Evolutionary conservation across 1,140 invertebrate genomes (phyloP).

Genomic region (Drosophila arawakana): DNA sequence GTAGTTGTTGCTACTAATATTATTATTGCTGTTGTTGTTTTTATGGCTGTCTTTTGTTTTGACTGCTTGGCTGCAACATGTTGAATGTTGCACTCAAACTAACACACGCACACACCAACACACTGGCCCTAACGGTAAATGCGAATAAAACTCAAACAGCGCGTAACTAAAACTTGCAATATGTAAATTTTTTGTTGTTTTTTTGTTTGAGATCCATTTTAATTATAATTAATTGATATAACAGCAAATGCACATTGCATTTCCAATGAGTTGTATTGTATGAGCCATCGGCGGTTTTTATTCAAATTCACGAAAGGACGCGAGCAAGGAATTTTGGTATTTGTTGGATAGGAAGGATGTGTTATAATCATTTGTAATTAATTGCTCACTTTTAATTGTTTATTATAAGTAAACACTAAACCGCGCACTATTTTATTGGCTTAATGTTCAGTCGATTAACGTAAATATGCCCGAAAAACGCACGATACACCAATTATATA

Average conservation of each 20-base stretch:
- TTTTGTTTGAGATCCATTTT: slow-evolving; percentile 15
- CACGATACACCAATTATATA: slow-evolving; percentile 28
- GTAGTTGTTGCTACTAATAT: slow-evolving; percentile 12
- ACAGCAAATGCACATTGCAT: slow-evolving; percentile 31
- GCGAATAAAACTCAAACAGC: slow-evolving; percentile 38
- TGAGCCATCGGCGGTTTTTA: slow-evolving; percentile 20
- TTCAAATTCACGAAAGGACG: slow-evolving; percentile 36
- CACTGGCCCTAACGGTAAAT: slow-evolving; percentile 53
- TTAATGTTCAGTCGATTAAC: slow-evolving; percentile 27
- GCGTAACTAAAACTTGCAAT: slow-evolving; percentile 34
- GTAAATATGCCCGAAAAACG: slow-evolving; percentile 44
- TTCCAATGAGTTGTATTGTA: not conserved
- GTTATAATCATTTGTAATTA: slow-evolving; percentile 3
- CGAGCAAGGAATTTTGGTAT: slow-evolving; percentile 2
- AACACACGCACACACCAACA: slow-evolving; percentile 7
- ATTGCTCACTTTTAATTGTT: slow-evolving; percentile 16
- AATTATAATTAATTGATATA: slow-evolving; percentile 34
- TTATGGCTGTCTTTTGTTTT: slow-evolving; percentile 34
- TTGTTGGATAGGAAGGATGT: not conserved
- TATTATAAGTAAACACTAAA: not conserved
- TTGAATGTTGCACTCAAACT: slow-evolving; percentile 45
- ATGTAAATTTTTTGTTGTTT: slow-evolving; percentile 2
- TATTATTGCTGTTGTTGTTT: slow-evolving; percentile 36
- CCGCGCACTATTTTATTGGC: slow-evolving; percentile 26
- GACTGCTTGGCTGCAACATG: slow-evolving; percentile 43